phyloP scores from a whole-genome alignment of 2,113 vertebrate species.

The Tauraco erythrolophus region DNA sequence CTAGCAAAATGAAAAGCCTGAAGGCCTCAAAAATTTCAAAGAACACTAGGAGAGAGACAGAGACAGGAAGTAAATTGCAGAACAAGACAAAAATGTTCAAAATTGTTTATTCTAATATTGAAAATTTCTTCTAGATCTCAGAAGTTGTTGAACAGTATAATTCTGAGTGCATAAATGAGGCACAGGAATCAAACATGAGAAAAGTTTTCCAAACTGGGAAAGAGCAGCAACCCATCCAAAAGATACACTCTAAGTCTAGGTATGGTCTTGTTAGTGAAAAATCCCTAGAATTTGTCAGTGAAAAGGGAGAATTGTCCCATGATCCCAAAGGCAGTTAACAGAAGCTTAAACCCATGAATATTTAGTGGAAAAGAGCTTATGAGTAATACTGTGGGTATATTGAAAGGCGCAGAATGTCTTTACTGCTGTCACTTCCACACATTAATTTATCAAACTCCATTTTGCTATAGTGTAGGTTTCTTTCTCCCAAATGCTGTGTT shows the following conservation, averaged over 20 bases:
- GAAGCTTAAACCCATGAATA: neutral
- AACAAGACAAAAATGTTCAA: neutral
- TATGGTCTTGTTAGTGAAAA: neutral
- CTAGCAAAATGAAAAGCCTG: neutral
- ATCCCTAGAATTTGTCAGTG: neutral
- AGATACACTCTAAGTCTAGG: neutral
- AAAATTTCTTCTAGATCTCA: accelerated
- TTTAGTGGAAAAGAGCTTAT: neutral
- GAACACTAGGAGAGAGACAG: neutral
- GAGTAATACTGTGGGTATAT: neutral
- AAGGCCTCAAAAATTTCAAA: neutral
- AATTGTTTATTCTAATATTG: neutral
- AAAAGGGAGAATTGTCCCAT: neutral
- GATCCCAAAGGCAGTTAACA: neutral
- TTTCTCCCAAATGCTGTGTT: neutral
- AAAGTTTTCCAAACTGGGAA: neutral
- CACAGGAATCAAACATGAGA: neutral
- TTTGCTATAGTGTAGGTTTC: neutral
- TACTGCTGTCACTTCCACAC: neutral
- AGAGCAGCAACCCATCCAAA: neutral
- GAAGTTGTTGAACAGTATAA: neutral
- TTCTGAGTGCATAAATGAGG: neutral
- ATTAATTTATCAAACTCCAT: neutral
- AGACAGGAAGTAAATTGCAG: neutral
- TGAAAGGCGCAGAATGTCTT: neutral